phyloP scores from a whole-genome alignment of 2,888 invertebrate genomes.

The Choreutis nemorana region DNA sequence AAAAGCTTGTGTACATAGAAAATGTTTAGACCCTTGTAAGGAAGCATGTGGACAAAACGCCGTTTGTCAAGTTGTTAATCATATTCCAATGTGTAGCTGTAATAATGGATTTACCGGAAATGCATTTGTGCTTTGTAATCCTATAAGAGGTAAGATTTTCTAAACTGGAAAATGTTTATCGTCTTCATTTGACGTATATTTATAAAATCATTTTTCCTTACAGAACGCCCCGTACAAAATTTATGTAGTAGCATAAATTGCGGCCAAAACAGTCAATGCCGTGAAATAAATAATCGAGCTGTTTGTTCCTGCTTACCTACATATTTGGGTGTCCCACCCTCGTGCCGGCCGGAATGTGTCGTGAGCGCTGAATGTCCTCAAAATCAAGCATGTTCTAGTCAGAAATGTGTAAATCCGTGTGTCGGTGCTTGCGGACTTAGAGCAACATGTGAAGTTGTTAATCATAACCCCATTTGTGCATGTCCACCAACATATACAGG shows the following conservation, averaged over 20 bases:
- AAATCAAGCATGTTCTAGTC: slow-evolving; percentile 74
- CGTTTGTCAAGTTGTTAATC: slow-evolving; percentile 68
- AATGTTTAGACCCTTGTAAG: slow-evolving; percentile 78
- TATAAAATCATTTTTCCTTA: slow-evolving; percentile 11
- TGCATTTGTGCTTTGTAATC: slow-evolving; percentile 50
- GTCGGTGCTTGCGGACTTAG: slow-evolving; percentile 72
- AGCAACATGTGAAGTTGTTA: slow-evolving; percentile 71
- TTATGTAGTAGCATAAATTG: slow-evolving; percentile 78
- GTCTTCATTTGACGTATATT: no score
- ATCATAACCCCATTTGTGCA: slow-evolving; percentile 78
- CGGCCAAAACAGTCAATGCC: slow-evolving; percentile 75
- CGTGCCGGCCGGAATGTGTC: slow-evolving; percentile 78
- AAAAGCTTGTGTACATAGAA: slow-evolving; percentile 76
- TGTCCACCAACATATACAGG: slow-evolving; percentile 73
- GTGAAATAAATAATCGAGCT: slow-evolving; percentile 69
- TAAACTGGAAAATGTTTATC: not conserved
- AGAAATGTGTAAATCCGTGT: slow-evolving; percentile 78
- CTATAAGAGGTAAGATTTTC: slow-evolving; percentile 58
- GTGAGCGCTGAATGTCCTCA: slow-evolving; percentile 75
- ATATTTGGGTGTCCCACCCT: slow-evolving; percentile 75
- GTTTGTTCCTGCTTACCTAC: slow-evolving; percentile 77
- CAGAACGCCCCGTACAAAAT: slow-evolving; percentile 38
- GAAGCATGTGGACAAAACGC: slow-evolving; percentile 74
- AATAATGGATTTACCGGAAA: slow-evolving; percentile 70
- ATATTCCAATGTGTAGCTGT: slow-evolving; percentile 75